Base-by-base conservation (phyloP, 2,797 vertebrate genomes). In the Coilia nasus region DNA sequence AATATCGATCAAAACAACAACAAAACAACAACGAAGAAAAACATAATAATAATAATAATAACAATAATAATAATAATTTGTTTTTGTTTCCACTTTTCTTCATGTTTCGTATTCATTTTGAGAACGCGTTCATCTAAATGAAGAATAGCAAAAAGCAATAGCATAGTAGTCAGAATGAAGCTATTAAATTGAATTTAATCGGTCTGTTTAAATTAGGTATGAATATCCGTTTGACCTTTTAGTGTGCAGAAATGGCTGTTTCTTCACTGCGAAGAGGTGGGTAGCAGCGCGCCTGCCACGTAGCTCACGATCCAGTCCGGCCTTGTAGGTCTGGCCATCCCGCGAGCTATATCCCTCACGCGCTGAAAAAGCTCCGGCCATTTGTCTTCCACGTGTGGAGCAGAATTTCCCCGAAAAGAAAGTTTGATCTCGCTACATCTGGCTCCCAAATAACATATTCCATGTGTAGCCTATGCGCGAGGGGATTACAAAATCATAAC, bases 371-470 rank as follows among this genome's bases (percentile, higher is more conserved):
- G 23, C 11, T 87, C 84, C 28, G 12, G 15, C 81, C 83, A 82
- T 88, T 87, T 89, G 88, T 62, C 44, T 60, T 89, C 85, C 85
- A 85, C 84, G 84, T 87, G 84, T 83, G 31, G 80, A 28, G 3
- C 80, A 62, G 56, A 31, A 64, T 54, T 57, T 86, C 41, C 6
- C 67, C 28, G 67, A 10, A 64, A 83, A 85, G 85, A 84, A 60
- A 86, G 50, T 81, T 28, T 83, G 67, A 85, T 82, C 57, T 64
- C 21, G 10, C 19, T 86, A 84, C 88, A 85, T 85, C 59, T 87
- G 86, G 50, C 82, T 84, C 83, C 14, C 62, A 41, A 89, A 86
- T 84, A 88, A 88, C 85, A 85, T 81, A 75, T 88, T 83, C 85
- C 87, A 85, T 87, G 84, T 88, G 88, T 59, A 85, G 28, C 35